These are phyloP conservation scores for Budorcas taxicolor DNA, from an alignment of 2,113 vertebrate genomes.

Conservation along the genomic window DNA sequence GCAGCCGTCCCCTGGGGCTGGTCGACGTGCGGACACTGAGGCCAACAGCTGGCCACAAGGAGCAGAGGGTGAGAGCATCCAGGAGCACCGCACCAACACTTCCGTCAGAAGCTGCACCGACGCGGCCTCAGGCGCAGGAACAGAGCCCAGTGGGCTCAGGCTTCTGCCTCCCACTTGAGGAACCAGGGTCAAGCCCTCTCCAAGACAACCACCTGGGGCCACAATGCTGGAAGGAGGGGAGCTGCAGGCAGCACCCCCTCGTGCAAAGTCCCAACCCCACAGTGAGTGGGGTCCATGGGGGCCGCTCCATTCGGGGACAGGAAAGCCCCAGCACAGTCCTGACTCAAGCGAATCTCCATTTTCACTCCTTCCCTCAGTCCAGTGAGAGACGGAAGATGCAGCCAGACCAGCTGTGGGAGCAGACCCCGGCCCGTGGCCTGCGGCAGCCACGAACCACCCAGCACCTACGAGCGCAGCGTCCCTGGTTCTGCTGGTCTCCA, in stretches of 20 bases:
- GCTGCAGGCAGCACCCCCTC: not conserved
- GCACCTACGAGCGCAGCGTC: not conserved
- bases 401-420: not conserved
- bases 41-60: not conserved
- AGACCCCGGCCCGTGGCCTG: rapidly evolving
- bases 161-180: not conserved
- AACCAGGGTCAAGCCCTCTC: not conserved
- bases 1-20: not conserved
- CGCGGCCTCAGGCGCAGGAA: not conserved
- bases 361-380: not conserved
- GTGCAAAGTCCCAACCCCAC: not conserved
- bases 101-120: not conserved
- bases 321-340: not conserved
- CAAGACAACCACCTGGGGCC: rapidly evolving
- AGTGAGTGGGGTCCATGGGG: rapidly evolving
- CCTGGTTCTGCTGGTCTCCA: not conserved
- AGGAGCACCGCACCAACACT: not conserved
- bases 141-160: too few relatives aligned
- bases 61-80: too few relatives aligned
- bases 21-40: too few relatives aligned
- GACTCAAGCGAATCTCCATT: not conserved
- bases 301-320: not conserved
- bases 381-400: rapidly evolving
- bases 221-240: not conserved
- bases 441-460: not conserved